Conservation (phyloP, 2,797 vertebrate species). For the Urophycis tenuis region DNA sequence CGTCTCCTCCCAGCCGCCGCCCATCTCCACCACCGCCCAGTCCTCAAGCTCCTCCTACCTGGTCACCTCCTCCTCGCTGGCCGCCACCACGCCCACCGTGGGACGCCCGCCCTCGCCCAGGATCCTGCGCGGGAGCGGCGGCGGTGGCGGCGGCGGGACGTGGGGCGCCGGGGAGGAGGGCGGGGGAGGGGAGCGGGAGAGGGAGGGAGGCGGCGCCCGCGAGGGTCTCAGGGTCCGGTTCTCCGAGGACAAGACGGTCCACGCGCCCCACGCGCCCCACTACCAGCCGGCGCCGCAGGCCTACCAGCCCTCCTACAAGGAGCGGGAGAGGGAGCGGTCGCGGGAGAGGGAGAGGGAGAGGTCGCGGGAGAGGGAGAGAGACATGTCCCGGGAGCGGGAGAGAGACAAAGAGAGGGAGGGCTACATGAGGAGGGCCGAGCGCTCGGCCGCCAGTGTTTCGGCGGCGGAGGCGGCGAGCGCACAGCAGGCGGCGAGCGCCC, state of each 20-base stretch:
- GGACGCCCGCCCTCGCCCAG: conserved; percentile 66
- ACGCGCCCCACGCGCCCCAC: conserved; percentile 72
- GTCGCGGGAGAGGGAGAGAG: conserved; percentile 43
- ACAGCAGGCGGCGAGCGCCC: conserved; percentile 61
- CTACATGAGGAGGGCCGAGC: conserved; percentile 72
- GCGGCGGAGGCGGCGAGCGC: conserved; percentile 37
- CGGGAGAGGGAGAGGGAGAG: conserved; percentile 42
- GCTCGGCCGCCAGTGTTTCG: conserved; percentile 47
- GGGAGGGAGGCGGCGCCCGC: conserved; percentile 54
- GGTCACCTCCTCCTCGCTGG: too few species aligned
- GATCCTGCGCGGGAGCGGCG: conserved; percentile 53
- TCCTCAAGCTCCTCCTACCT: too few species aligned
- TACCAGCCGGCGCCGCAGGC: conserved; percentile 69
- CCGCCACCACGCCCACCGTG: conserved; percentile 41
- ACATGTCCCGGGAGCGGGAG: conserved; percentile 58
- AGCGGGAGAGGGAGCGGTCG: conserved; percentile 46
- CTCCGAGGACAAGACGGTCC: conserved; percentile 68
- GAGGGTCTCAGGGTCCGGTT: conserved; percentile 72
- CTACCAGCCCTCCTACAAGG: conserved; percentile 68
- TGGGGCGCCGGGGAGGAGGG: conserved; percentile 16
- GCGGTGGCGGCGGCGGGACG: conserved; percentile 53
- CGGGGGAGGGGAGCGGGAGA: conserved; percentile 56
- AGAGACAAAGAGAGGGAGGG: conserved; percentile 60
- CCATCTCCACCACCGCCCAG: too few species aligned
- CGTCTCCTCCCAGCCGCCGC: conserved; percentile 18